Evolutionary conservation across 2,797 vertebrate species (phyloP).

Genomic region (Sphaeramia orbicularis): DNA sequence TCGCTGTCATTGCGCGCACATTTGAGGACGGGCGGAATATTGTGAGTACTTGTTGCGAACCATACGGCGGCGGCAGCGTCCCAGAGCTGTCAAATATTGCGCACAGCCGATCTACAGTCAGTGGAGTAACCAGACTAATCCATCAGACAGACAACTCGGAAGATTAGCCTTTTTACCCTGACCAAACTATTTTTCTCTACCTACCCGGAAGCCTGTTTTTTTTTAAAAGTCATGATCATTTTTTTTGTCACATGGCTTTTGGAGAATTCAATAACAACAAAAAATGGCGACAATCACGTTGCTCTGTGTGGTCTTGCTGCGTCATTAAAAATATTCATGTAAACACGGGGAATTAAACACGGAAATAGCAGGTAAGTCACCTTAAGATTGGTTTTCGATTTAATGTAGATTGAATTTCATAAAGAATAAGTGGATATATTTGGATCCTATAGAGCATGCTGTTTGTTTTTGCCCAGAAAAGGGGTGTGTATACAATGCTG

Average conservation of each 20-base stretch:
- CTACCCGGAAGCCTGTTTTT: slow-evolving; percentile 86
- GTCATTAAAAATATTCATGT: slow-evolving; percentile 93
- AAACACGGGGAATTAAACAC: slow-evolving; percentile 82
- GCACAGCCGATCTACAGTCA: slow-evolving; percentile 67
- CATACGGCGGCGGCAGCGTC: slow-evolving; percentile 73
- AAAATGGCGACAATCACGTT: slow-evolving; percentile 98
- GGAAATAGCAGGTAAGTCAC: slow-evolving; percentile 73
- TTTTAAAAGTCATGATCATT: slow-evolving; percentile 69
- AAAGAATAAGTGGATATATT: slow-evolving; percentile 45
- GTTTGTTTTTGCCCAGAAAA: slow-evolving; percentile 83
- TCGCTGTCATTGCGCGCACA: slow-evolving; percentile 66
- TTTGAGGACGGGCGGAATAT: slow-evolving; percentile 63
- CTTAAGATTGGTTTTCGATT: slow-evolving; percentile 25
- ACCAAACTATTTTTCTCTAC: slow-evolving; percentile 43
- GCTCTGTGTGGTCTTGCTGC: slow-evolving; percentile 91
- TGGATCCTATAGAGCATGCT: slow-evolving; percentile 59
- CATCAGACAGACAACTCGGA: slow-evolving; percentile 67
- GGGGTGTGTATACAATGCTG: slow-evolving; percentile 85
- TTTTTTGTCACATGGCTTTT: slow-evolving; percentile 91
- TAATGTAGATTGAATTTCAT: slow-evolving; percentile 10
- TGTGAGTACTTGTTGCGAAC: slow-evolving; percentile 78
- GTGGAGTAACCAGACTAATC: slow-evolving; percentile 70
- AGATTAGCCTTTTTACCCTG: slow-evolving; percentile 56
- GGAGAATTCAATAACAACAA: slow-evolving; percentile 96
- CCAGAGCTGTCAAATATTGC: slow-evolving; percentile 79